Evolutionary conservation across 2,113 vertebrate genomes (phyloP).

Genomic region (Hymenochirus boettgeri): DNA sequence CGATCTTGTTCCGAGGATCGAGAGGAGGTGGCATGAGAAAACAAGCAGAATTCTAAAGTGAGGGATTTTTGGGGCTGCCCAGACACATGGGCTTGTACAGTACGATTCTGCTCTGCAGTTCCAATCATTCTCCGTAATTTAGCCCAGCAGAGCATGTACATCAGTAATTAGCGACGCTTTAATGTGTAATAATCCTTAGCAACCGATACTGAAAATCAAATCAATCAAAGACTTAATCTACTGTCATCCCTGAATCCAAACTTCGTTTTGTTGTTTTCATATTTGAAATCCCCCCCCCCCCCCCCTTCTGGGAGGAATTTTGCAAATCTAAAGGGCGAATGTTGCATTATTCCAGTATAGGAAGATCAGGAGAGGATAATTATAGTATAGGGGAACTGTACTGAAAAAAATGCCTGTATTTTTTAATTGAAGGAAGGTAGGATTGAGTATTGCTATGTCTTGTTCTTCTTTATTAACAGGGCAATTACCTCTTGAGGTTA

Average conservation of each 20-base stretch:
- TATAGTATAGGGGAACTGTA: too few species aligned
- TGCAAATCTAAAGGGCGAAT: too few species aligned
- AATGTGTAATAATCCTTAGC: constrained; percentile 13
- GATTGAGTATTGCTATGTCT: too few species aligned
- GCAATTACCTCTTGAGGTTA: too few species aligned
- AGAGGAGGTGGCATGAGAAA: constrained; percentile 9
- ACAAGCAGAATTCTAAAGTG: neutral
- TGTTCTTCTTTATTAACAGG: too few species aligned
- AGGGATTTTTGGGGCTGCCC: neutral
- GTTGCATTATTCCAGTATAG: too few species aligned
- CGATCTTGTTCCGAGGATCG: constrained; percentile 34
- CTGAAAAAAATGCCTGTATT: too few species aligned
- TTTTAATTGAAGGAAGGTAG: too few species aligned
- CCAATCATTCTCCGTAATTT: constrained; percentile 18
- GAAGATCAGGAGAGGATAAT: too few species aligned
- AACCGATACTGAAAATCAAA: neutral
- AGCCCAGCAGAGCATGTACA: constrained; percentile 4
- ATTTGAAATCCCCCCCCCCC: too few species aligned
- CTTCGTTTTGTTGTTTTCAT: neutral
- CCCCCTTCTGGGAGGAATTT: too few species aligned
- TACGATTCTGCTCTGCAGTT: neutral
- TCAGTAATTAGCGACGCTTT: neutral
- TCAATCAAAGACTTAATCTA: neutral
- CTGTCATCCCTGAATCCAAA: neutral
- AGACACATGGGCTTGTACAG: neutral